A percentile compares a stretch with the other conserved stretches of the same genome.
These are phyloP conservation scores for Conistra vaccinii DNA, from an alignment of 2,888 invertebrate genomes.

Conservation along the genomic window DNA sequence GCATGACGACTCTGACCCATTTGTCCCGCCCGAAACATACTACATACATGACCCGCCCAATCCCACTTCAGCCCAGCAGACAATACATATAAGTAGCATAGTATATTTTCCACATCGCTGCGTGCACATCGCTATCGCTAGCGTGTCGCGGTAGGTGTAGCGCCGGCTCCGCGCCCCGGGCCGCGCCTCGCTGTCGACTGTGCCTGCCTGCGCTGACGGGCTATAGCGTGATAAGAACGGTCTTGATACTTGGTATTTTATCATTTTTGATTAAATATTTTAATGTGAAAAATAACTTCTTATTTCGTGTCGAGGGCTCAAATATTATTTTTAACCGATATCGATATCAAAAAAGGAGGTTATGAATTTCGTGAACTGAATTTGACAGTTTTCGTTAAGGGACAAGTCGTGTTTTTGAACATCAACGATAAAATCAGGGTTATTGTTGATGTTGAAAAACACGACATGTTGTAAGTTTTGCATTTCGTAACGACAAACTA, in stretches of 20 bases:
- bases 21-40: too few relatives aligned
- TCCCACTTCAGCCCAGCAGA: too few relatives aligned
- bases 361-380: not conserved
- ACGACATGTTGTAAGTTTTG: not conserved
- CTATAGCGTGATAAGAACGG: slow-evolving; percentile 65
- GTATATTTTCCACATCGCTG: too few relatives aligned
- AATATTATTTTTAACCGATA: not conserved
- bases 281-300: not conserved
- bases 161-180: slow-evolving; percentile 69
- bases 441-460: not conserved
- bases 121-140: slow-evolving; percentile 46
- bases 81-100: too few relatives aligned
- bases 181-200: slow-evolving; percentile 79
- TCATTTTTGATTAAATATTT: not conserved
- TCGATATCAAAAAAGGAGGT: not conserved
- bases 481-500: not conserved
- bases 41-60: too few relatives aligned
- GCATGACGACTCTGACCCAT: too few relatives aligned
- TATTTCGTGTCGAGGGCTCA: not conserved
- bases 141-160: slow-evolving; percentile 58
- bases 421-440: too few relatives aligned
- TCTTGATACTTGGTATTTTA: slow-evolving; percentile 74
- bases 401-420: too few relatives aligned
- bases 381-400: not conserved
- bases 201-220: slow-evolving; percentile 75